phyloP scores from a whole-genome alignment of 2,797 vertebrate genomes.

The Falco novaeseelandiae region DNA sequence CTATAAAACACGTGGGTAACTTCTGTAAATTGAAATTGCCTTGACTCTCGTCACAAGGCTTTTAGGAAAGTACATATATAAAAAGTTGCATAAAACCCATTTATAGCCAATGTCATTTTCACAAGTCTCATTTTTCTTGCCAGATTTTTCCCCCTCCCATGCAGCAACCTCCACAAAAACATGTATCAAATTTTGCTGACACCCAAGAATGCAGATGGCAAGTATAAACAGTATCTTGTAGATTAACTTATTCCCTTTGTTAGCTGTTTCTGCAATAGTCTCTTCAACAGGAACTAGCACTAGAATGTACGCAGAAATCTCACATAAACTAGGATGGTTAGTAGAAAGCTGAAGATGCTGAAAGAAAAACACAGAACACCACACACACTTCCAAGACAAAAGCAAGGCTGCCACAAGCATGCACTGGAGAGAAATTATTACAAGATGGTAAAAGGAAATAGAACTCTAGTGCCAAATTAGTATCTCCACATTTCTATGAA shows the following conservation, averaged over 20 bases:
- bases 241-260: background rate
- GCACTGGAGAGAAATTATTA: background rate
- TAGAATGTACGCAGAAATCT: background rate
- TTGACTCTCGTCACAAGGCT: background rate
- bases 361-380: background rate
- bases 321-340: background rate
- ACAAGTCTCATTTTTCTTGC: background rate
- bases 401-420: background rate
- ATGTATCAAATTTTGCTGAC: background rate
- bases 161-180: background rate
- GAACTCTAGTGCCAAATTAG: fast-evolving
- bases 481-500: fast-evolving
- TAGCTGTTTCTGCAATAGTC: background rate
- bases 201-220: fast-evolving
- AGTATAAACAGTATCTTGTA: background rate
- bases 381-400: background rate
- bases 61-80: background rate
- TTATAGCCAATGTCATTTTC: background rate
- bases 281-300: background rate
- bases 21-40: background rate
- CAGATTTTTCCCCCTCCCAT: background rate
- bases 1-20: background rate
- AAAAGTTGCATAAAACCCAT: background rate
- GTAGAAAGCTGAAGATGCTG: background rate
- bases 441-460: background rate